phyloP scores from a whole-genome alignment of 2,888 invertebrate species.

The Cheiracanthium punctorium region DNA sequence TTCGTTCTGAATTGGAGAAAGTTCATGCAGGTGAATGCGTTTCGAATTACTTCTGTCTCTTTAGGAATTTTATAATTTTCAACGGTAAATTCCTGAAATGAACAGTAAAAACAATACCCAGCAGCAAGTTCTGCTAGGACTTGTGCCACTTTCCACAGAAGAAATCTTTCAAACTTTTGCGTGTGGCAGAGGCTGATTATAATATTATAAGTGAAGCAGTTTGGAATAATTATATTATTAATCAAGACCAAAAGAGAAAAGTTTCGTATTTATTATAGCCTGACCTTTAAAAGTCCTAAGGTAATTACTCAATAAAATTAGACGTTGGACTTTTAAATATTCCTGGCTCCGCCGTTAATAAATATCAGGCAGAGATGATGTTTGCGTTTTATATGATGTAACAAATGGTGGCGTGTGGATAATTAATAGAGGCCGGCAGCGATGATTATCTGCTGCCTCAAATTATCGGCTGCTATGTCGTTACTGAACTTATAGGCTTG shows the following conservation, averaged over 20 bases:
- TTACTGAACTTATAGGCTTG: too few relatives aligned
- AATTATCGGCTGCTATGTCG: background rate
- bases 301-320: constrained; percentile 68
- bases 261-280: constrained; percentile 65
- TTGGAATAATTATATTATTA: constrained; percentile 50
- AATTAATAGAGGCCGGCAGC: background rate
- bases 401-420: background rate
- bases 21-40: too few relatives aligned
- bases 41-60: too few relatives aligned
- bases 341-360: background rate
- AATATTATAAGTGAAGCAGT: constrained; percentile 6
- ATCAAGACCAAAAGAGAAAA: constrained; percentile 49
- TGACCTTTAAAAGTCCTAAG: constrained; percentile 60
- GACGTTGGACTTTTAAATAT: constrained; percentile 54
- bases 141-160: background rate
- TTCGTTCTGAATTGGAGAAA: too few relatives aligned
- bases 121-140: background rate
- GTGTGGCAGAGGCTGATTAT: background rate
- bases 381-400: constrained; percentile 4
- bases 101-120: too few relatives aligned
- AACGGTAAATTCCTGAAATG: too few relatives aligned
- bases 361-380: constrained; percentile 7
- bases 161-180: background rate
- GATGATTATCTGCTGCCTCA: background rate
- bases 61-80: too few relatives aligned